Percentiles rank a stretch among this genome's conserved stretches.
Conservation (phyloP, 2,888 invertebrate genomes). For the Zygothrica quintamaculata region DNA sequence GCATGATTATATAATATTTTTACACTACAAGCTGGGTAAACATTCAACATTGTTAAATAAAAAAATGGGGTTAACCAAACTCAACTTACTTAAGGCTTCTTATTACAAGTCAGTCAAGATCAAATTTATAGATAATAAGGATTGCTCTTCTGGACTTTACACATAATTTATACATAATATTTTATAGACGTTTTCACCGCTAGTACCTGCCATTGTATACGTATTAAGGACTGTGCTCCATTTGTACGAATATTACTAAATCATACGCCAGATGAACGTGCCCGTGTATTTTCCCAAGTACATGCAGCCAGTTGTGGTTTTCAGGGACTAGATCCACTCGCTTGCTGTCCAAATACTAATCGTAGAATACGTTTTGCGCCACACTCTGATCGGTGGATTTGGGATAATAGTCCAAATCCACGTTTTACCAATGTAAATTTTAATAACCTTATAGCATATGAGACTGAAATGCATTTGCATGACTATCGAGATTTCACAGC, state of each 20-base stretch:
- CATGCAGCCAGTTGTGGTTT: conserved; percentile 78
- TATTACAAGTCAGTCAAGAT: no score
- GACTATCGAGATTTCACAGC: conserved; percentile 80
- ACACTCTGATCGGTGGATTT: conserved; percentile 75
- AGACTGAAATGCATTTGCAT: conserved; percentile 67
- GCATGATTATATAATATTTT: conserved; percentile 2
- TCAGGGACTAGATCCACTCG: conserved; percentile 69
- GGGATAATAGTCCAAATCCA: conserved; percentile 60
- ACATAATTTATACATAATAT: conserved; percentile 1
- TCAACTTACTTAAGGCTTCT: no score
- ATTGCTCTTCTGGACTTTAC: conserved; percentile 22
- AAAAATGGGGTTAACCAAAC: no score
- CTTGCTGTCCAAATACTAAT: conserved; percentile 70
- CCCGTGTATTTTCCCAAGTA: conserved; percentile 62
- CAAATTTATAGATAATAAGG: no score
- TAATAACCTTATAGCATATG: conserved; percentile 25
- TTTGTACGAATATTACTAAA: conserved; percentile 66
- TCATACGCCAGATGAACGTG: conserved; percentile 58
- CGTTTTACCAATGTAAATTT: conserved; percentile 1
- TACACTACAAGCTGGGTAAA: not conserved
- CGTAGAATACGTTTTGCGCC: conserved; percentile 49
- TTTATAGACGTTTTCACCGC: conserved; percentile 39
- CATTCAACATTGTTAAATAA: no score
- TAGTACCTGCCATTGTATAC: conserved; percentile 76
- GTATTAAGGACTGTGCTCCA: conserved; percentile 74